Percentiles rank a stretch among this genome's conserved stretches.
Conservation (phyloP, 30 jellyfish, hydroid and myxozoan genomes). For the Hydra vulgaris region DNA sequence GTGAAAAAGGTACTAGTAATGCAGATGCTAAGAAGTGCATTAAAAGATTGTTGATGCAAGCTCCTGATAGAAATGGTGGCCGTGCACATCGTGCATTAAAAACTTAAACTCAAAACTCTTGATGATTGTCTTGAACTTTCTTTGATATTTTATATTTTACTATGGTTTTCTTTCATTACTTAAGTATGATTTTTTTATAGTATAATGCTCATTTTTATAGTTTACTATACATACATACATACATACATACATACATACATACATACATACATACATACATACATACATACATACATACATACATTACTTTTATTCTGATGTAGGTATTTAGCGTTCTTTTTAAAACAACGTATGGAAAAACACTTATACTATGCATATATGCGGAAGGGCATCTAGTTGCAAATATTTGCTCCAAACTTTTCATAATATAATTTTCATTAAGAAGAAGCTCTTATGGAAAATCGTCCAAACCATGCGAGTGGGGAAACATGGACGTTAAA, state of each 20-base stretch:
- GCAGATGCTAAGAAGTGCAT: not conserved
- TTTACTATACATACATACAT: not conserved
- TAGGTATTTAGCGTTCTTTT: too few species aligned
- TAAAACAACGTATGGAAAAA: too few species aligned
- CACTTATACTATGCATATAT: too few species aligned
- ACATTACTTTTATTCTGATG: not conserved
- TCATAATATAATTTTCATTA: too few species aligned
- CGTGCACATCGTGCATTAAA: not conserved
- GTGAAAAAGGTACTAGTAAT: not conserved
- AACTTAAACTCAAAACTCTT: not conserved
- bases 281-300: too few species aligned
- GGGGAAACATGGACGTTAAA: too few species aligned
- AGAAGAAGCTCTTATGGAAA: too few species aligned
- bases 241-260: not conserved
- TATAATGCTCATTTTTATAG: not conserved
- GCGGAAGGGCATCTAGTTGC: too few species aligned
- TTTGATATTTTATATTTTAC: not conserved
- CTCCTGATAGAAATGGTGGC: not conserved
- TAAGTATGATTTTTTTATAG: not conserved
- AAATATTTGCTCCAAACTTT: too few species aligned
- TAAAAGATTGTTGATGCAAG: not conserved
- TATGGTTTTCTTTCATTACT: not conserved
- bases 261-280: too few species aligned
- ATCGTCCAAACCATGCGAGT: too few species aligned
- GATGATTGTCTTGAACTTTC: not conserved